Base-by-base conservation (phyloP, 2,797 vertebrate genomes). In the Danionella dracula region DNA sequence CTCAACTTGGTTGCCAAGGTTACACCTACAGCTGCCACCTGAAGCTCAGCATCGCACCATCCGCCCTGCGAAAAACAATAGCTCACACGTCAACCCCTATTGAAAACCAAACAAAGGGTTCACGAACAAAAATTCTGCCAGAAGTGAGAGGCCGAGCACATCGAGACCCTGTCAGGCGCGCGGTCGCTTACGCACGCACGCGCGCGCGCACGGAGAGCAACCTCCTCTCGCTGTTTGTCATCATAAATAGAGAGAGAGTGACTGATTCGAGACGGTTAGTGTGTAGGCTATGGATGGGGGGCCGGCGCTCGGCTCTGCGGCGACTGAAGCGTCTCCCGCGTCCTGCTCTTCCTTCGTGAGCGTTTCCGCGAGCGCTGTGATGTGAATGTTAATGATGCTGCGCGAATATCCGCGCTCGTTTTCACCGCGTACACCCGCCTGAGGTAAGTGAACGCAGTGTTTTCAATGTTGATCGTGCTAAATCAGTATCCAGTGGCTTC, bases 11-110 rank as follows among this genome's bases (percentile, higher is more conserved):
- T 91, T 90, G 86, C 87, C 89, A 88, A 86, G 90, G 87, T 82
- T 84, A 91, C 86, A 89, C 86, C 86, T 85, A 82, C 84, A 85
- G 87, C 86, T 87, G 84, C 84, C 84, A 87, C 86, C 85, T 87
- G 83, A 84, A 86, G 83, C 83, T 84, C 83, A 85, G 81, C 85
- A 83, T 85, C 76, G 76, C 79, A 68, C 40, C 45, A 78, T 80
- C 84, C 78, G 79, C 79, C 83, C 86, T 86, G 80, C 83, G 79
- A 82, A 76, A 85, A 40, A 72, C 75, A 75, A 76, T 79, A 66
- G 34, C 23, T 67, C 16, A 37, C 60, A 56, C 71, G 68, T 65
- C 69, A 70, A 42, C 49, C 51, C 45, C 61, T 65, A 20, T 51
- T 58, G 32, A 71, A 42, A 40, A 38, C 11, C 44, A 49, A 4